Base-by-base conservation (phyloP, 2,797 vertebrate genomes). In the Syndactyla subalaris region DNA sequence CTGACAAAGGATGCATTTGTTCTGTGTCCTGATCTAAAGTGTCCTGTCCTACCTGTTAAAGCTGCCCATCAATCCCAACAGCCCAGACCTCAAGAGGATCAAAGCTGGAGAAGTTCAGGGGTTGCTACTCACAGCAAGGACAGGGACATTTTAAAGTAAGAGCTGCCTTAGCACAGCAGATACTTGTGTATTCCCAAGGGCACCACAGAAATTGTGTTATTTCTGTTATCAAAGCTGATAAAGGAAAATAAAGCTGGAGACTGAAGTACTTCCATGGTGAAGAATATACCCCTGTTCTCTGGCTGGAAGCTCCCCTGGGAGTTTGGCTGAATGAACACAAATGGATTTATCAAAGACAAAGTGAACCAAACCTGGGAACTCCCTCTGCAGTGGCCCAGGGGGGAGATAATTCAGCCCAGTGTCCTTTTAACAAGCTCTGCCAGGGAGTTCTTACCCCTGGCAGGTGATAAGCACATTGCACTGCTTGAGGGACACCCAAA, bases 381-480 rank as follows among this genome's bases (percentile, higher is more conserved):
- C 52, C 73, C 70, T 68, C 85, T 74, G 41, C 51, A 85, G 22
- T 5, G 46, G 59, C 48, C 61, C 91, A 80, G 41, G 49, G 80
- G 45, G 36, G 78, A 92, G 93, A 93, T 71, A 89, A 88, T 46
- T 72, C 89, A 95, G 54, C 87, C 3, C 70, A 91, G 67, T 26
- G 66, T 85, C 79, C 83, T 82, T 74, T 88, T 17, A 75, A 71
- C 36, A 51, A 88, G 78, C 63, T 79, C 81, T 91, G 87, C 77
- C 92, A 92, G 78, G 59, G 81, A 96, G 87, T 75, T 88, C 68
- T 73, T 81, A 66, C 20, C 82, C 93, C 81, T 59, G n/a, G 10
- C 79, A 83, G 52, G 59, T 30, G 89, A 92, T 63, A 87, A 95
- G 71, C 72, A 77, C 45, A 63, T 82, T 89, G 89, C 43, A 67